Percentiles rank a stretch among this genome's conserved stretches.
These are phyloP conservation scores for Neomorphus geoffroyi DNA, from an alignment of 2,797 vertebrate species.

Conservation along the genomic window DNA sequence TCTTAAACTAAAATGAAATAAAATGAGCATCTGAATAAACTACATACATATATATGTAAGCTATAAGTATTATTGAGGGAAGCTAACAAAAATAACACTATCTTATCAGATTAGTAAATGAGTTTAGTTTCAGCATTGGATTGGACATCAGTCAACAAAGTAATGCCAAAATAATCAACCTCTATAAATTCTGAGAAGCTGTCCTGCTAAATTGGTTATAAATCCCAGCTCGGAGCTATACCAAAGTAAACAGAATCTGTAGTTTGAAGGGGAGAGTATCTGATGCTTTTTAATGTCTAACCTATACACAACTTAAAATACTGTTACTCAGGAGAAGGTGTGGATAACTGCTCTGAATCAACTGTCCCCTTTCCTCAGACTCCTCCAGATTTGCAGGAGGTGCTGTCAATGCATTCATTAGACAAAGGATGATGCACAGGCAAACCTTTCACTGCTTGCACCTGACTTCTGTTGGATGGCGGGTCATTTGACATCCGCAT, in stretches of 20 bases:
- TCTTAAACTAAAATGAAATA: slow-evolving; percentile 15
- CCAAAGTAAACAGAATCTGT: background rate
- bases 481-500: background rate
- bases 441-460: background rate
- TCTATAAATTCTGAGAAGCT: slow-evolving; percentile 7
- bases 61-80: background rate
- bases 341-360: background rate
- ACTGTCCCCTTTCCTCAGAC: background rate
- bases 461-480: background rate
- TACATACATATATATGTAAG: background rate
- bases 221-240: background rate
- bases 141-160: background rate
- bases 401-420: background rate
- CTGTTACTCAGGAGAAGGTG: background rate
- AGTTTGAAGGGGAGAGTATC: background rate
- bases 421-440: background rate
- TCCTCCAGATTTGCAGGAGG: background rate
- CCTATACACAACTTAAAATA: background rate
- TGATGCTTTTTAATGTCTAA: background rate
- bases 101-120: background rate
- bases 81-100: background rate
- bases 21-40: slow-evolving; percentile 9
- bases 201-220: background rate
- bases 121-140: background rate
- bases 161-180: background rate